phyloP scores from a whole-genome alignment of 2,113 vertebrate species.

The Pteropus alecto region DNA sequence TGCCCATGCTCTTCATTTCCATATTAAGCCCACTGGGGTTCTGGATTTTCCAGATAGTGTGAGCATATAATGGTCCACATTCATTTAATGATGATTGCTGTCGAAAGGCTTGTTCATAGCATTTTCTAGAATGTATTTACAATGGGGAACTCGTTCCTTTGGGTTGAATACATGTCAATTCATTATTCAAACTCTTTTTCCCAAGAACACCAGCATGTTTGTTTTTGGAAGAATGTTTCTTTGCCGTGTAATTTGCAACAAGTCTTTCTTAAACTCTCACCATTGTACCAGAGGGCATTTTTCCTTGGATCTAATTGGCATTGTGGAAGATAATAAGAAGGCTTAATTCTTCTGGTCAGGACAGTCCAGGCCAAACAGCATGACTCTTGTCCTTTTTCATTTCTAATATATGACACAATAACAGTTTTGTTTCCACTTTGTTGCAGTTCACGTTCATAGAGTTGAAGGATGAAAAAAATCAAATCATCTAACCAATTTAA shows the following conservation, averaged over 20 bases:
- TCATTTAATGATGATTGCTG: slow-evolving; percentile 50
- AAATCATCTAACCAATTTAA: background rate
- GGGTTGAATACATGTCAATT: slow-evolving; percentile 38
- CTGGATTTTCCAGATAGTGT: slow-evolving; percentile 67
- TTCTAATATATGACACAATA: background rate
- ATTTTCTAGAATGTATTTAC: slow-evolving; percentile 43
- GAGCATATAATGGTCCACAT: slow-evolving; percentile 60
- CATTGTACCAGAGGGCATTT: background rate
- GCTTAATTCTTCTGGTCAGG: background rate
- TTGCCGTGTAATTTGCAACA: background rate
- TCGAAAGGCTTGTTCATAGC: slow-evolving; percentile 58
- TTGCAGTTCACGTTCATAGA: background rate
- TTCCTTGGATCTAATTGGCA: background rate
- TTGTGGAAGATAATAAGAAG: background rate
- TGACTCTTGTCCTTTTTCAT: background rate
- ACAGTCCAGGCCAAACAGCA: background rate
- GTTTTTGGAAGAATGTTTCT: slow-evolving; percentile 51
- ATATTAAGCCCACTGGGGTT: slow-evolving; percentile 49
- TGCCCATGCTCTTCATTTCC: slow-evolving; percentile 58
- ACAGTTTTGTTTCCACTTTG: background rate
- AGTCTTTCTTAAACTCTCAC: background rate
- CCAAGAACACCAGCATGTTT: slow-evolving; percentile 1
- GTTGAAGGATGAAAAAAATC: background rate
- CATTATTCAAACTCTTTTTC: slow-evolving; percentile 34
- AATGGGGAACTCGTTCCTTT: slow-evolving; percentile 38